Base-by-base conservation (phyloP, 1,140 invertebrate genomes). In the Lordiphosa clarofinis region DNA sequence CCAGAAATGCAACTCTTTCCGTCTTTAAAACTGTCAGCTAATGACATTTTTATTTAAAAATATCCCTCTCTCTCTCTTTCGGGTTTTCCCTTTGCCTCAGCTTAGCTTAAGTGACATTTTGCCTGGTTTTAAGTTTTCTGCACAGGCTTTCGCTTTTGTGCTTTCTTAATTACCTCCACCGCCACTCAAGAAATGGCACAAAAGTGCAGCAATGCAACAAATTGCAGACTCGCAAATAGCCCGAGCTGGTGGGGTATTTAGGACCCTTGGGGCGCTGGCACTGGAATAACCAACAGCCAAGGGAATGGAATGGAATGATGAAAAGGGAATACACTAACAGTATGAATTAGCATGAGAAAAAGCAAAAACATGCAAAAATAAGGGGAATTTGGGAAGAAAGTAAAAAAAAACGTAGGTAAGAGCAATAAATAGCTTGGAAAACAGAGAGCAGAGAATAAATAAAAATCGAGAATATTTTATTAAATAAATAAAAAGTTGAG, bases 111-210 rank as follows among this genome's bases (percentile, higher is more conserved):
- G 63, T 68, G 59, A 43, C 64, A 47, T 48, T 68, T 59, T 58
- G 43, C 71, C 60, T 69, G 40, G 64, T 56, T 31, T 37, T 49
- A 31, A 46, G 43, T 33, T 37, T 69, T 36, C 35, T 38, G 39
- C 28, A 58, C 47, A 35, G 49, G 71, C 72, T 74, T 75, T 75
- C 59, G 71, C 72, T 65, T 70, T 75, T 46, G 33, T 74, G 72
- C 72, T 75, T 75, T 75, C 72, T 69, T 75, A 75, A 75, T 75
- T 75, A 75, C 58, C 58, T 21, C 15, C 55, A 37, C 40, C 69
- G 52, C 35, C 56, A 67, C 65, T 67, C 58, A 48, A 68, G 46
- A 54, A 73, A 73, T 73, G 62, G 56, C 68, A 66, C 53, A 72
- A 53, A 65, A 61, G 64, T 73, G 71, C 59, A 64, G 71, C 55